Evolutionary conservation across 2,797 vertebrate genomes (phyloP), one percentile per base, ranked within the genome.

Genomic region (Knipowitschia caucasica): DNA sequence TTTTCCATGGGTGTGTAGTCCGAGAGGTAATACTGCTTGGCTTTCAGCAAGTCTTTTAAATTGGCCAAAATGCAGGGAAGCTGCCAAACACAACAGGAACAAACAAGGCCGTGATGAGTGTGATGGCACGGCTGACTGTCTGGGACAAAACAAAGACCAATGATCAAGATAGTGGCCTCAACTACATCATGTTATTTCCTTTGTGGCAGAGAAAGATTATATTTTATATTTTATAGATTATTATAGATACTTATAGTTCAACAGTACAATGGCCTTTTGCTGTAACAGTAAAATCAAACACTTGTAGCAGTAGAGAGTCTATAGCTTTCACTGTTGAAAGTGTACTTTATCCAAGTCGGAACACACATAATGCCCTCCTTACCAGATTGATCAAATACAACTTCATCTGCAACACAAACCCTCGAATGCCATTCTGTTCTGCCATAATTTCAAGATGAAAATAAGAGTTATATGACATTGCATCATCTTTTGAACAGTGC

Each of bases 351-450:
- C 29, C 21, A 4, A 3, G 4, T 45, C 46, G 43, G 38, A 33
- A 12, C 34, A 45, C 18, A 2, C 30, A 21, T 53, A 3, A 46
- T 50, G 20, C 20, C 43, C 20, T 45, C 10, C 4, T 57, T 65
- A 35, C 29, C 34, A 26, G 10, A 10, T 53, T 46, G 11, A 55
- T 63, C 52, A 29, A 42, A 59, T 50, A 25, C 31, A 45, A 45
- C 62, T 59, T 20, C 55, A 59, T 66, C 56, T 54, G 66, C 38
- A 54, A 49, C 33, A 17, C 57, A 63, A 68, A 58, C 53, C 59
- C 66, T 72, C 54, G 85, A 87, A 86, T 87, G 81, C 62, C 79
- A 85, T 43, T 62, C 49, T 52, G 62, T 78, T 81, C 64, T 76
- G 58, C 76, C 71, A 63, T 75, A 84, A 87, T 84, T 84, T 59